phyloP scores from a whole-genome alignment of 2,888 invertebrate species.

The Sinodicranocentrus sp. region DNA sequence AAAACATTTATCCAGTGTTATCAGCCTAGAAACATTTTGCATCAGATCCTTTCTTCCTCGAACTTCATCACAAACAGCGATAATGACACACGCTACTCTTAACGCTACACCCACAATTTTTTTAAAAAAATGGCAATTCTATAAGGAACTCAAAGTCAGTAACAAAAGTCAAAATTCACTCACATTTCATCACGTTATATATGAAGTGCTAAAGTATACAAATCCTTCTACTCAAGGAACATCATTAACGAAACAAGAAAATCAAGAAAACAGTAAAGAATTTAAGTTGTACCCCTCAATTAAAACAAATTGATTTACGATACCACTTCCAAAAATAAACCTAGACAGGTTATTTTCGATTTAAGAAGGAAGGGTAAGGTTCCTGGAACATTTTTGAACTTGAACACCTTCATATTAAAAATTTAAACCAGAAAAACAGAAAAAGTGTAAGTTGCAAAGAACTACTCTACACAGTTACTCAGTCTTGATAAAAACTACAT shows the following conservation, averaged over 20 bases:
- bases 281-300: too few species aligned
- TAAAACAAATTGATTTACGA: too few species aligned
- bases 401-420: too few species aligned
- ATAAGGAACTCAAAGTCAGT: conserved; percentile 35
- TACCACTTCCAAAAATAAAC: too few species aligned
- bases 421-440: too few species aligned
- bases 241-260: too few species aligned
- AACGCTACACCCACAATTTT: conserved; percentile 22
- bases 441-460: too few species aligned
- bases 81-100: neutral
- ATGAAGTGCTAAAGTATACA: neutral
- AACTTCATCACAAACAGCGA: conserved; percentile 1
- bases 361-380: too few species aligned
- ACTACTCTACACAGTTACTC: conserved; percentile 6
- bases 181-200: neutral
- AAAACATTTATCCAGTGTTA: conserved; percentile 8
- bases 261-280: too few species aligned
- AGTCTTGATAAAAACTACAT: conserved; percentile 8
- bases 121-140: conserved; percentile 33
- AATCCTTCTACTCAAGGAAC: too few species aligned
- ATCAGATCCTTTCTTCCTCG: conserved; percentile 30
- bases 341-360: too few species aligned
- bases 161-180: conserved; percentile 20
- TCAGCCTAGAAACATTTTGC: conserved; percentile 27
- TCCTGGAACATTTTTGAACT: too few species aligned